Conservation (phyloP, 2,797 vertebrate species). For the Antennarius maculatus region DNA sequence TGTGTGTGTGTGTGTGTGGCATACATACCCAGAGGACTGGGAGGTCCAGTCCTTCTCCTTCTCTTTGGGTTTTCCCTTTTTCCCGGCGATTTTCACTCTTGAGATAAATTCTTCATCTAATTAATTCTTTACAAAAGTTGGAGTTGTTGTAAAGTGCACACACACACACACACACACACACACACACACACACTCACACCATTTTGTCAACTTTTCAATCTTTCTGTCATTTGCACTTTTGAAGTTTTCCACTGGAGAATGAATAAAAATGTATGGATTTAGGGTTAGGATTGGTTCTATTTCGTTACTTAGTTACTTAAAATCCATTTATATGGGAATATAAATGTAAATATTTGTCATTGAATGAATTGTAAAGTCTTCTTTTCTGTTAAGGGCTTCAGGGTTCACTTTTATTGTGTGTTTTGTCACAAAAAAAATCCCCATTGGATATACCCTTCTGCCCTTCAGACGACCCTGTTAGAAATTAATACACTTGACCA, state of each 20-base stretch:
- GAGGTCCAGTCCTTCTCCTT: conserved; percentile 40
- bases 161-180: neutral
- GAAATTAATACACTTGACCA: conserved; percentile 66
- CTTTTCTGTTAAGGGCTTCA: too few species aligned
- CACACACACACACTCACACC: neutral
- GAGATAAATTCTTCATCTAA: conserved; percentile 1
- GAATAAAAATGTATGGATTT: neutral
- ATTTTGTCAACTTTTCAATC: neutral
- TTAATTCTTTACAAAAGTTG: neutral
- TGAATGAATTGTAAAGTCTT: too few species aligned
- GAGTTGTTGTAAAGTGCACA: too few species aligned
- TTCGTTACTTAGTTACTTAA: too few species aligned
- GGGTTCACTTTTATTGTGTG: neutral
- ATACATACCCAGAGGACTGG: conserved; percentile 41
- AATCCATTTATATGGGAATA: too few species aligned
- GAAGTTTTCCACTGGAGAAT: neutral
- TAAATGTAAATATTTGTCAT: too few species aligned
- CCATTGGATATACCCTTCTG: conserved; percentile 5
- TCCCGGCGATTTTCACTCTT: conserved; percentile 1
- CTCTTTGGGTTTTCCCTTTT: conserved; percentile 25
- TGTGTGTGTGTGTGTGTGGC: neutral
- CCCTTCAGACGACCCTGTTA: conserved; percentile 58
- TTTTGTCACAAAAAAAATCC: neutral
- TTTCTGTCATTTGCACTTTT: neutral
- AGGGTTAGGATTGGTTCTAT: too few species aligned